Evolutionary conservation across 2,888 invertebrate species (phyloP).

Genomic region (Protonemura montana): DNA sequence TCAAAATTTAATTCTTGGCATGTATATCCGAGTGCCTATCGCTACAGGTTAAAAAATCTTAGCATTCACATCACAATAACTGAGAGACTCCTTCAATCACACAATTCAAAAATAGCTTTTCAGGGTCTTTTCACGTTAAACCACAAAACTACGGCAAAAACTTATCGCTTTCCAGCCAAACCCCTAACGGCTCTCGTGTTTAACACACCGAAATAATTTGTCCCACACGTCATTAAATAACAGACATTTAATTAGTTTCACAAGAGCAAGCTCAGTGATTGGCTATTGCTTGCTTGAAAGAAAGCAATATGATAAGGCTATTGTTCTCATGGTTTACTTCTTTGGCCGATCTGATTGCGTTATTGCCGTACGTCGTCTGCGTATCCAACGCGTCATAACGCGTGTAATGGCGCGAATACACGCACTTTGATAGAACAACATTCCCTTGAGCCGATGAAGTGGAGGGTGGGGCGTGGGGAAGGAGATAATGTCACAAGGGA

Average conservation of each 20-base stretch:
- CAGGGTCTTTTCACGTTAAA: background rate
- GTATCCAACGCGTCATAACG: background rate
- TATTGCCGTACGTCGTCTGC: background rate
- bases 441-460: background rate
- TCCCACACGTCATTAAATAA: background rate
- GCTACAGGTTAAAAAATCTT: background rate
- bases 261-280: background rate
- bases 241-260: slow-evolving; percentile 7
- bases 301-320: background rate
- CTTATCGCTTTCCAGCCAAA: background rate
- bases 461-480: background rate
- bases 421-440: slow-evolving; percentile 12
- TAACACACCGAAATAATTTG: background rate
- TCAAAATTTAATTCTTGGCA: background rate
- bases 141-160: background rate
- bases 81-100: background rate
- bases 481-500: slow-evolving; percentile 12
- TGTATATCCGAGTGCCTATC: background rate
- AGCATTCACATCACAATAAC: background rate
- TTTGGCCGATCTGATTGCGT: background rate
- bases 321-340: background rate
- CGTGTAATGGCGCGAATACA: slow-evolving; percentile 7
- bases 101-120: background rate
- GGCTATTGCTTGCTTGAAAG: slow-evolving; percentile 5
- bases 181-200: background rate